Conservation (phyloP, 2,888 invertebrate genomes). For the Acanthosepion pharaonis region DNA sequence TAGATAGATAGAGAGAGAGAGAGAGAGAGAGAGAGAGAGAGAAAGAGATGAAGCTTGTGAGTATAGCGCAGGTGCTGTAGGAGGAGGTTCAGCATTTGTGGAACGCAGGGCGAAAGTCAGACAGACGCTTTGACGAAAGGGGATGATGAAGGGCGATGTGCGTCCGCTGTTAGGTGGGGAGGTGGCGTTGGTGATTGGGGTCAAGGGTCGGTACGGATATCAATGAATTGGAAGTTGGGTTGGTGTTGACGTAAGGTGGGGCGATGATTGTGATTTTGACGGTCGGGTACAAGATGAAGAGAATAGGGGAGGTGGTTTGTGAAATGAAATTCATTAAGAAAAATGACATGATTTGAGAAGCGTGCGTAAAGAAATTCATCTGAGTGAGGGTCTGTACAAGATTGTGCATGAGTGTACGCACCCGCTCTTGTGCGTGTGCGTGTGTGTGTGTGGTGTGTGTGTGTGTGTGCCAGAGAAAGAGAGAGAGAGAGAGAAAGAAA, state of each 20-base stretch:
- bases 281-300: not conserved
- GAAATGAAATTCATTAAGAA: not conserved
- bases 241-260: not conserved
- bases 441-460: no score
- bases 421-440: no score
- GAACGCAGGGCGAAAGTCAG: not conserved
- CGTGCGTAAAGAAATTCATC: no score
- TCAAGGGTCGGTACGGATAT: slow-evolving; percentile 33
- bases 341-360: not conserved
- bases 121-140: not conserved
- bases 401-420: no score
- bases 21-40: no score
- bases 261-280: not conserved
- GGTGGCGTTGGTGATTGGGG: not conserved
- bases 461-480: no score
- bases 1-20: no score
- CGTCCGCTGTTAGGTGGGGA: not conserved
- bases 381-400: no score
- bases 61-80: not conserved
- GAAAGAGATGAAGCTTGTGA: not conserved
- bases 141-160: not conserved
- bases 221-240: not conserved
- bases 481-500: no score
- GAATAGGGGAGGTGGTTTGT: not conserved
- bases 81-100: not conserved